Evolutionary conservation across 2,797 vertebrate species (phyloP).

Genomic region (Premnoplex brunnescens): DNA sequence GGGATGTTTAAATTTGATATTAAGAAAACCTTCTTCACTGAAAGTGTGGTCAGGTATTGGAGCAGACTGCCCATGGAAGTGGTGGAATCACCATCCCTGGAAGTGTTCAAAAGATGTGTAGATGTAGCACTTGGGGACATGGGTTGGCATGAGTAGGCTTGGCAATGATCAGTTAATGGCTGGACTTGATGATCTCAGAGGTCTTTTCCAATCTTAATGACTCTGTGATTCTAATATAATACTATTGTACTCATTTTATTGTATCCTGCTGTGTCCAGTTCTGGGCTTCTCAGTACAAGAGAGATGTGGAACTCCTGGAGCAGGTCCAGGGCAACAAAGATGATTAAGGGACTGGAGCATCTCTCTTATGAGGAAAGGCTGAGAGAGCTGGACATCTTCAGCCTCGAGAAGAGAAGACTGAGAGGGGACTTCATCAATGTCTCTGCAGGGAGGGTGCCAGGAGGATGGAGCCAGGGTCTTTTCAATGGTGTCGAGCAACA

Average conservation of each 20-base stretch:
- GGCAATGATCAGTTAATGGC: no score
- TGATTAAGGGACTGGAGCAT: not conserved
- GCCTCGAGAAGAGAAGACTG: not conserved
- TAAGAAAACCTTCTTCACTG: not conserved
- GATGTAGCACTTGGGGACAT: no score
- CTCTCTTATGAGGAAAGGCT: rapidly evolving
- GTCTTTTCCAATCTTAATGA: not conserved
- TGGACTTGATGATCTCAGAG: rapidly evolving
- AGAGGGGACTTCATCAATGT: not conserved
- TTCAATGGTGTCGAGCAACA: no score
- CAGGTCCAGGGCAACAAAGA: not conserved
- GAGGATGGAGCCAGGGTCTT: not conserved
- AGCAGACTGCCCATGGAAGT: not conserved
- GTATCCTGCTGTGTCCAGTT: not conserved
- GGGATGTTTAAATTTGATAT: not conserved
- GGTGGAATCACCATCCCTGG: not conserved
- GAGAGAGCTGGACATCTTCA: not conserved
- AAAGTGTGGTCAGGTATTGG: not conserved
- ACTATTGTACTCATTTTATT: not conserved
- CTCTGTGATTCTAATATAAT: not conserved
- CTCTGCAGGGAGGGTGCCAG: no score
- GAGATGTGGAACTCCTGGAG: not conserved
- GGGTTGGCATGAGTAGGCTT: not conserved
- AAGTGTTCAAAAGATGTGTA: not conserved
- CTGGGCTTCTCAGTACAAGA: not conserved